A percentile compares a stretch with the other conserved stretches of the same genome.
phyloP scores from a whole-genome alignment of 2,797 vertebrate genomes.

The Oophaga sylvatica region DNA sequence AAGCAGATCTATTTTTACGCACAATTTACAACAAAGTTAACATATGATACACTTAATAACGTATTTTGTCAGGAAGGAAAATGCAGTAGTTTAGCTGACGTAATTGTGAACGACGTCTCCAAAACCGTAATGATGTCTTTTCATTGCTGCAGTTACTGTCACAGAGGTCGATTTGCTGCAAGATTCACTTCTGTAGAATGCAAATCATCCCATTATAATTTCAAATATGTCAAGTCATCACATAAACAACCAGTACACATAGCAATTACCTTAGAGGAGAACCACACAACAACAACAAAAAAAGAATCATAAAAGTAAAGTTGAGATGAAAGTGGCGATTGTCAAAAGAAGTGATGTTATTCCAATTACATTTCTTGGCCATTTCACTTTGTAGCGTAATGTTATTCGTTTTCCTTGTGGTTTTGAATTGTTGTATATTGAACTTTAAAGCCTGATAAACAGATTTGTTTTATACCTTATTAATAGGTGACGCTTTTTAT shows the following conservation, averaged over 20 bases:
- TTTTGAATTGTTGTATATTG: not conserved
- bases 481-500: not conserved
- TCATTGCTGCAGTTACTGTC: constrained; percentile 23
- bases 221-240: constrained; percentile 38
- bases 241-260: constrained; percentile 10
- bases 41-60: not conserved
- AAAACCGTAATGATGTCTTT: constrained; percentile 13
- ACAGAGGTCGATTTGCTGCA: not conserved
- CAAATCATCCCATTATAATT: constrained; percentile 46
- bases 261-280: constrained; percentile 33
- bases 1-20: not conserved
- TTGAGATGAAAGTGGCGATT: constrained; percentile 21
- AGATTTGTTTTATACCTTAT: not conserved
- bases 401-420: not conserved
- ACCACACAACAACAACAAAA: not conserved
- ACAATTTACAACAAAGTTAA: not conserved
- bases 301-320: not conserved
- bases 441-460: not conserved
- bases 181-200: constrained; percentile 16
- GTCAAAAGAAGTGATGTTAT: not conserved
- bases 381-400: not conserved
- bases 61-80: constrained; percentile 21
- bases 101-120: not conserved
- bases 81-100: not conserved
- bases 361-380: not conserved